Base-by-base conservation (phyloP, 2,888 invertebrate species). In the Melanostoma scalare region DNA sequence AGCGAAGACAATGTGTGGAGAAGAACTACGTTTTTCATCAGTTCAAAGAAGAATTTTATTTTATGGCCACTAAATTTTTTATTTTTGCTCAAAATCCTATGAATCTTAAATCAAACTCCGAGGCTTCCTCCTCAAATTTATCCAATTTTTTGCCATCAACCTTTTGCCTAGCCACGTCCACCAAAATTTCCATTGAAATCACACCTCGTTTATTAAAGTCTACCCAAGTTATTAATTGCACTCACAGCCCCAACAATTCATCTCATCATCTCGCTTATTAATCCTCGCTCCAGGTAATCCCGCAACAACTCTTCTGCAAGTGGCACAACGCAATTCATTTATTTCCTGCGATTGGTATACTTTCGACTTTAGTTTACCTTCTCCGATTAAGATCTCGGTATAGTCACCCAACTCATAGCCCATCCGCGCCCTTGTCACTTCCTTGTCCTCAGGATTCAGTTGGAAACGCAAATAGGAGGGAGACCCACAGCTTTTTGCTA, bases 311-410 rank as follows among this genome's bases (percentile, higher is more conserved):
- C 6, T 53, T 30, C 61, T 38, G 50, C 53, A 38, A 71, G 74
- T 78, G 73, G 65, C 50, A 74, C 55, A 84, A 79, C 50, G 79
- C 55, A 84, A 79, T 79, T 84, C 50, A 84, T 84, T 75, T 71
- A 79, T 71, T 79, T 84, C 36, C 71, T 75, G 33, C 55, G 65
- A 74, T 61, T 71, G 71, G 69, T 60, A 61, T 9, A 56, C 58
- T 65, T 58, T 6, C 50, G 10, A 40, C 53, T 68, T 31, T 20
- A 20, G 20, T 35, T 40, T 40, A 69, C 61, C 61, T 46, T 40
- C 53, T 38, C 36, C 10, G 53, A 40, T 65, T 31, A 44, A 10
- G 20, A 60, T 46, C 20, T 53, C 52, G 60, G 31, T 30, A 33
- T 52, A 46, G 46, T 35, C 35, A 20, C 3, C 9, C 48, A 38